Conservation (phyloP, 2,888 invertebrate genomes). For the Rotaria magnacalcarata region DNA sequence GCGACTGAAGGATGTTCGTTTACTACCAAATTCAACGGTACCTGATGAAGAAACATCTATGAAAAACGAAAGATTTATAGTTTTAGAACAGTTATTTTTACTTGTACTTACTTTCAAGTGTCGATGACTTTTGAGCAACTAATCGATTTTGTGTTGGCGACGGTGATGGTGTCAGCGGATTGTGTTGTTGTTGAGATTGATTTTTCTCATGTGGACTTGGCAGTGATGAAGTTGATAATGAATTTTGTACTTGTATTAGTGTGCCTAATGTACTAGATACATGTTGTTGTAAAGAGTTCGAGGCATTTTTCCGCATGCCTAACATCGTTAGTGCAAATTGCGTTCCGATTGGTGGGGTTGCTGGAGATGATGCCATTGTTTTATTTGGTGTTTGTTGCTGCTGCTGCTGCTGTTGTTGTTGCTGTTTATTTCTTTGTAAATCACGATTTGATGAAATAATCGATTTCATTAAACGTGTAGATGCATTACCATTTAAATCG, state of each 20-base stretch:
- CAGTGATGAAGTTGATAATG: neutral
- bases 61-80: too few species aligned
- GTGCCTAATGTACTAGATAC: neutral
- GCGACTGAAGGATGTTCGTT: neutral
- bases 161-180: neutral
- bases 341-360: neutral
- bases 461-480: conserved; percentile 58
- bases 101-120: neutral
- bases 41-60: neutral
- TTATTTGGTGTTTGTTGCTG: neutral
- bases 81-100: too few species aligned
- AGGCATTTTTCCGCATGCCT: neutral
- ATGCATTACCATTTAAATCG: conserved; percentile 57
- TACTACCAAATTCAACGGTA: conserved; percentile 19
- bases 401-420: conserved; percentile 6
- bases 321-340: conserved; percentile 18
- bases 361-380: neutral
- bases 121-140: neutral
- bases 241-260: neutral
- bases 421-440: neutral
- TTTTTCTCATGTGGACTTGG: neutral
- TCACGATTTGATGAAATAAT: conserved; percentile 49
- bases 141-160: conserved; percentile 19
- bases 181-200: neutral
- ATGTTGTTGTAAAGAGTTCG: neutral